phyloP scores from a whole-genome alignment of 1,140 invertebrate genomes.

The Drosophila eugracilis region DNA sequence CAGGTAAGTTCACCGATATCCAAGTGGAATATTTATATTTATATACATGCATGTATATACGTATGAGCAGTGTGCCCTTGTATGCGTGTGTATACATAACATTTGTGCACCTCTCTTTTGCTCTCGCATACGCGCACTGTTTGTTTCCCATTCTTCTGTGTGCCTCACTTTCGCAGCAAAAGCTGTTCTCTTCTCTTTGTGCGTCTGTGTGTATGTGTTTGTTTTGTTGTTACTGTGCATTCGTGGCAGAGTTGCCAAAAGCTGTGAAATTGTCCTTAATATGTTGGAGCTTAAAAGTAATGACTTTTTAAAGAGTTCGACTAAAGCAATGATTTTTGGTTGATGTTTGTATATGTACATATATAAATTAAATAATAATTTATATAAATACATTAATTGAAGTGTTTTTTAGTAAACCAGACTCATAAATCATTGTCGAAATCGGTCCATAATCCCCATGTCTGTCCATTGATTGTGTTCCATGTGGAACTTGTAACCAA shows the following conservation, averaged over 20 bases:
- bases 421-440: background rate
- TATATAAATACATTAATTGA: background rate
- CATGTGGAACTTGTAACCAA: slow-evolving; percentile 9
- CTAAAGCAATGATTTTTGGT: too few species aligned
- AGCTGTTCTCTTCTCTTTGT: slow-evolving; percentile 29
- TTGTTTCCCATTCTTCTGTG: slow-evolving; percentile 65
- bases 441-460: slow-evolving; percentile 2
- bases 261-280: background rate
- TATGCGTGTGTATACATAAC: slow-evolving; percentile 69
- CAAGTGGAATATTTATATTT: slow-evolving; percentile 36
- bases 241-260: slow-evolving; percentile 59
- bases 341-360: too few species aligned
- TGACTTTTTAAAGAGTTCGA: too few species aligned
- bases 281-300: background rate
- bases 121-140: slow-evolving; percentile 69
- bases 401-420: slow-evolving; percentile 3
- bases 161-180: slow-evolving; percentile 56
- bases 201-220: slow-evolving; percentile 33
- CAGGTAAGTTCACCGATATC: slow-evolving; percentile 65
- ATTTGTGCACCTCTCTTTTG: slow-evolving; percentile 64
- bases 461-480: slow-evolving; percentile 25
- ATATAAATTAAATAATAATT: background rate
- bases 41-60: slow-evolving; percentile 29
- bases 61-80: slow-evolving; percentile 47
- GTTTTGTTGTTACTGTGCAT: slow-evolving; percentile 74